phyloP scores from a whole-genome alignment of 2,113 vertebrate species.

The Smithornis capensis region DNA sequence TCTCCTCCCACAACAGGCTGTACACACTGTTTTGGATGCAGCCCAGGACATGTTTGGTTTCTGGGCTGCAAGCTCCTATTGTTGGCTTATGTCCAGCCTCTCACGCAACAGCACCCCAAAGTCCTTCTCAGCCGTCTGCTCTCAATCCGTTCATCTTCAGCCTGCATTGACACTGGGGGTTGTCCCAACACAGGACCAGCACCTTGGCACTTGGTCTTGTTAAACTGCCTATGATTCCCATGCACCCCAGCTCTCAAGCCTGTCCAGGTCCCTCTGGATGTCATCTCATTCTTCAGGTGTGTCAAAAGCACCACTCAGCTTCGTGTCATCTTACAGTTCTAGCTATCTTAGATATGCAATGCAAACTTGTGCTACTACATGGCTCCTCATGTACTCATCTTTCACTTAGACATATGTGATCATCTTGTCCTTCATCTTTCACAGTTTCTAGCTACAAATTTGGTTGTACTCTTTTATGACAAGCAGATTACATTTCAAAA shows the following conservation, averaged over 20 bases:
- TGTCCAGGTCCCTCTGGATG: neutral
- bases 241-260: accelerated
- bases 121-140: neutral
- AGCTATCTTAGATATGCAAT: neutral
- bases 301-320: neutral
- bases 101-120: neutral
- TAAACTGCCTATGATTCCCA: neutral
- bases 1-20: neutral
- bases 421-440: neutral
- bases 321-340: neutral
- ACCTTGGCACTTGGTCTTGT: neutral
- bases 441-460: neutral
- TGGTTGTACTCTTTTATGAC: neutral
- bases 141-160: neutral
- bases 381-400: neutral
- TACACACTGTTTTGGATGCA: accelerated
- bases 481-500: neutral
- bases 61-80: neutral
- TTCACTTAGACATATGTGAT: neutral
- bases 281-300: no score
- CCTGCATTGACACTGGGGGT: neutral
- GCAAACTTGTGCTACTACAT: neutral
- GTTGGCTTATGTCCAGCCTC: neutral
- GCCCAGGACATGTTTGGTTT: accelerated
- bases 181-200: neutral